Base-by-base conservation (phyloP, 2,113 vertebrate species). In the Murina feae region DNA sequence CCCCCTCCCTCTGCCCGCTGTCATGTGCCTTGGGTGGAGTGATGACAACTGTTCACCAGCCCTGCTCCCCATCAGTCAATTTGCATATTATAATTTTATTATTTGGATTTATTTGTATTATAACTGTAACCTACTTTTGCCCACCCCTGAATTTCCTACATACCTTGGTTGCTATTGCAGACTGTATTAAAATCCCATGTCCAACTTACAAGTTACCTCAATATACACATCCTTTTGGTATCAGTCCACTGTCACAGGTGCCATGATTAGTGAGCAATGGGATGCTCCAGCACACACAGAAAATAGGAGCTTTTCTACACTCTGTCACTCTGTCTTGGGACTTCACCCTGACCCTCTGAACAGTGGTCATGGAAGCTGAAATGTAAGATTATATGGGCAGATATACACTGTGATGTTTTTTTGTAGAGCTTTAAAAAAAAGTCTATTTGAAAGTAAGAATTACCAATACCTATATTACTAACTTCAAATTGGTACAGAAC, bases 401-500 rank as follows among this genome's bases (percentile, higher is more conserved):
- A 8, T n/a, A 28, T 16, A 37, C 1, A 51, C 2, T 14, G 1
- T 44, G 11, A 28, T 6, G 80, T 32, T 42, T 86, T 94, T 89
- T 80, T 75, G 49, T 86, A 51, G 21, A 49, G 49, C 8, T 91
- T 84, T 66, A 47, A 37, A 84, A 83, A 87, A 97, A 94, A 91
- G 37, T 49, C 14, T 49, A 9, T 86, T 93, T 95, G 82, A 94
- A 97, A 95, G 72, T 72, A 78, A 95, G 23, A 93, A 95, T 96
- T 96, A 90, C 20, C 91, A 96, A 89, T 75, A 95, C 71, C 75
- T 94, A 72, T 9, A 90, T 85, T 94, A 55, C 80, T 88, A 96
- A 94, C 78, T 95, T 96, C 44, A 94, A 90, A 87, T 81, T 95
- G 80, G 53, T 87, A 87, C 66, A 74, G 84, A 91, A 95, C 68